Percentiles rank a stretch among this genome's conserved stretches.
These are phyloP conservation scores for Notolabrus celidotus DNA, from an alignment of 2,797 vertebrate genomes.

Conservation along the genomic window DNA sequence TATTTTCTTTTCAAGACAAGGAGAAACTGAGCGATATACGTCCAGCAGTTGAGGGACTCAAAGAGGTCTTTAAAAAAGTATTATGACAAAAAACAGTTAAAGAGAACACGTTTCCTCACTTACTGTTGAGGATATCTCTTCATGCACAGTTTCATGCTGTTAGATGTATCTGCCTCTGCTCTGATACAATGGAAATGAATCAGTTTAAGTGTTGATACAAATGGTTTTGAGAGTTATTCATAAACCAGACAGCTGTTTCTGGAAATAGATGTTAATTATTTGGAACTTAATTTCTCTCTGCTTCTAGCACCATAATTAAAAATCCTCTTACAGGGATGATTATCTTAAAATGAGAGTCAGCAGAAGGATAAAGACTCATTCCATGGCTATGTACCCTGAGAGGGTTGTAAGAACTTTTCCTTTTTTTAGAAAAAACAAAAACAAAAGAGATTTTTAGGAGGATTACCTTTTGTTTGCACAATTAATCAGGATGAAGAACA, in stretches of 20 bases:
- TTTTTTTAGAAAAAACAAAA: background rate
- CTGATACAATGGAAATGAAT: conserved; percentile 6
- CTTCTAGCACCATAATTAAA: background rate
- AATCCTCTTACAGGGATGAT: background rate
- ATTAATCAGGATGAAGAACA: too few relatives aligned
- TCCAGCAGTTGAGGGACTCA: background rate
- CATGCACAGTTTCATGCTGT: background rate
- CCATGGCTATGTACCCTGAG: background rate
- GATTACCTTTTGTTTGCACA: too few relatives aligned
- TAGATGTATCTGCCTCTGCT: background rate
- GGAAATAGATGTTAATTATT: background rate
- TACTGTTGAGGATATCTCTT: background rate
- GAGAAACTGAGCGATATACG: conserved; percentile 17
- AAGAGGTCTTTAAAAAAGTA: background rate
- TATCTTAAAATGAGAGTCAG: background rate
- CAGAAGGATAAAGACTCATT: background rate
- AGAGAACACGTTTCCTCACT: background rate
- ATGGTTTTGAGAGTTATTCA: background rate
- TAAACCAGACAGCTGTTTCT: background rate
- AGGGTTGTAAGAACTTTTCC: background rate
- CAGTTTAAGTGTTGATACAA: too few relatives aligned
- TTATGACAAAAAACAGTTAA: background rate
- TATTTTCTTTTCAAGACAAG: conserved; percentile 31
- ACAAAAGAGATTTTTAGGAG: too few relatives aligned
- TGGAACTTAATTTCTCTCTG: background rate